These are phyloP conservation scores for Exephanes ischioxanthus DNA, from an alignment of 2,888 invertebrate species.

Conservation along the genomic window DNA sequence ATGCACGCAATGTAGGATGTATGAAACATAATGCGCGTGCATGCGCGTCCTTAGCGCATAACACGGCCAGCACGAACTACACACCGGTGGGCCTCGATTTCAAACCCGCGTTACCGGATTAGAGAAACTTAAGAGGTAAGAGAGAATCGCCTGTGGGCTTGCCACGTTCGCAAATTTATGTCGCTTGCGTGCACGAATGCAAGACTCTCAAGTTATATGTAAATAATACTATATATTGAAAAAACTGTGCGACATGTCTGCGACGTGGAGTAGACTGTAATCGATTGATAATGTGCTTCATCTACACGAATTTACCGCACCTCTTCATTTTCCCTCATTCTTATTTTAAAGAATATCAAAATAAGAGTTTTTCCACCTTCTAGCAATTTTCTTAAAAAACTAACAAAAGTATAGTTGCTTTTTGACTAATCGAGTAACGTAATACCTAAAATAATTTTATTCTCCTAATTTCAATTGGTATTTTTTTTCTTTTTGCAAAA, in stretches of 20 bases:
- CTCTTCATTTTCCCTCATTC: no score
- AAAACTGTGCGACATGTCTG: conserved; percentile 4
- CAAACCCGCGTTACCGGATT: conserved; percentile 70
- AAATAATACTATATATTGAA: conserved; percentile 38
- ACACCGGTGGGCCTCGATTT: conserved; percentile 64
- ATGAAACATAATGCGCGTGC: background rate
- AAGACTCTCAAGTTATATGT: conserved; percentile 17
- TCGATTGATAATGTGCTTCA: no score
- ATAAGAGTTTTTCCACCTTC: no score
- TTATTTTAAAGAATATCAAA: no score
- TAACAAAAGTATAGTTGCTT: no score
- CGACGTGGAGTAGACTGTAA: background rate
- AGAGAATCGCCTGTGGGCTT: conserved; percentile 58
- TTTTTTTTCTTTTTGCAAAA: background rate
- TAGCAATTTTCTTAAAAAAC: no score
- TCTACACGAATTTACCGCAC: no score
- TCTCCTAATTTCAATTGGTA: no score
- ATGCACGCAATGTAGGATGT: background rate
- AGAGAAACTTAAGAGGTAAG: conserved; percentile 63
- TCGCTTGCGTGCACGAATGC: conserved; percentile 53
- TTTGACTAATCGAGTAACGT: no score
- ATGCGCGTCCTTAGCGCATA: conserved; percentile 3
- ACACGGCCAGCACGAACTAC: conserved; percentile 1
- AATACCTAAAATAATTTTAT: no score
- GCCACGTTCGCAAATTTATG: conserved; percentile 57